Evolutionary conservation across 1,140 invertebrate genomes (phyloP).

Genomic region (Drosophila simulans): DNA sequence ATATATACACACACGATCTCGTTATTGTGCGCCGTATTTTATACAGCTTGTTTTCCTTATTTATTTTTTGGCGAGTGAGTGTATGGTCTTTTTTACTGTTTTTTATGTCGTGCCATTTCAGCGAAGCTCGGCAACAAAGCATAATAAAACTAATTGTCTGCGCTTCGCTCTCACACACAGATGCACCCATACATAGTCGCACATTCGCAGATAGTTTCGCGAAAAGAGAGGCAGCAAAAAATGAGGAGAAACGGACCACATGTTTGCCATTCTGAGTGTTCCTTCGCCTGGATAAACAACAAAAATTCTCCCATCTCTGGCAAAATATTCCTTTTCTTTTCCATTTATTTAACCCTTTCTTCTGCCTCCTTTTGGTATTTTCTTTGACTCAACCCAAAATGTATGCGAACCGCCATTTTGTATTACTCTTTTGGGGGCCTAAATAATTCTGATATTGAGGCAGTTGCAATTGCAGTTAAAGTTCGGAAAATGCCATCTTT

Average conservation of each 20-base stretch:
- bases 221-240: conserved; percentile 22
- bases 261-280: conserved; percentile 72
- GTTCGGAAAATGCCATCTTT: conserved; percentile 2
- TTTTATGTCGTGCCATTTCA: conserved; percentile 83
- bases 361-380: conserved; percentile 10
- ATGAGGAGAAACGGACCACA: conserved; percentile 49
- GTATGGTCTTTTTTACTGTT: conserved; percentile 51
- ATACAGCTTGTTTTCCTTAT: conserved; percentile 38
- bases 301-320: conserved; percentile 35
- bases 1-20: conserved; percentile 46
- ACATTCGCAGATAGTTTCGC: conserved; percentile 37
- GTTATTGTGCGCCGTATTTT: conserved; percentile 57
- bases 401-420: conserved; percentile 73
- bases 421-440: conserved; percentile 30
- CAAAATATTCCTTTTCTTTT: conserved; percentile 36
- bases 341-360: conserved; percentile 54
- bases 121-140: conserved; percentile 82
- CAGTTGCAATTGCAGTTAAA: conserved; percentile 18
- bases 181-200: conserved; percentile 28
- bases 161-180: conserved; percentile 77
- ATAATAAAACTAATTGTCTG: conserved; percentile 84
- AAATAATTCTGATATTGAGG: conserved; percentile 12
- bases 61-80: conserved; percentile 21
- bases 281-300: conserved; percentile 50
- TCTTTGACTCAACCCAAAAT: conserved; percentile 52